These are phyloP conservation scores for Apteryx mantelli DNA, from an alignment of 2,113 vertebrate genomes.

Conservation along the genomic window DNA sequence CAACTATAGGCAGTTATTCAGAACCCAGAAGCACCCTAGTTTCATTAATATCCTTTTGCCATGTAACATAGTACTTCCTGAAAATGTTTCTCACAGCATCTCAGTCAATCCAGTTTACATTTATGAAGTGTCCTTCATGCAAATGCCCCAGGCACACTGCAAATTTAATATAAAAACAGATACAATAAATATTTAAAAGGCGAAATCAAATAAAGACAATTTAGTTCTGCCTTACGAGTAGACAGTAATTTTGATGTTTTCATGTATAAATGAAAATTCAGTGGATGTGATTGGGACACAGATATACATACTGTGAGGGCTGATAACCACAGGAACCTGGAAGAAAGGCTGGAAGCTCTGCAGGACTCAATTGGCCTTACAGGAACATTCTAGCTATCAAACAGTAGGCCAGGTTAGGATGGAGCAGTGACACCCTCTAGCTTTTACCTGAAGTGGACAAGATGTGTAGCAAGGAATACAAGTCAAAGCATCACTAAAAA, in stretches of 20 bases:
- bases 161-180: conserved; percentile 32
- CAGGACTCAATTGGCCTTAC: background rate
- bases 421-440: background rate
- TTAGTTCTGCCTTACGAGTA: conserved; percentile 8
- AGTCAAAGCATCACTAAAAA: background rate
- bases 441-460: background rate
- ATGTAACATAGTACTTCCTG: conserved; percentile 10
- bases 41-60: conserved; percentile 21
- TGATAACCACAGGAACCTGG: background rate
- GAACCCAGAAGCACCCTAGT: background rate
- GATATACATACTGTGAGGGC: background rate
- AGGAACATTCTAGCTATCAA: background rate
- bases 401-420: background rate
- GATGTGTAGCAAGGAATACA: background rate
- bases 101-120: conserved; percentile 39
- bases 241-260: conserved; percentile 21
- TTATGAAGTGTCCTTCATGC: conserved; percentile 34
- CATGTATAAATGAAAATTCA: conserved; percentile 26
- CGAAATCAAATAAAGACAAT: conserved; percentile 28
- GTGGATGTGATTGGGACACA: background rate
- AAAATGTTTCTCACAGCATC: conserved; percentile 23
- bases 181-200: conserved; percentile 52
- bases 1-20: conserved; percentile 15
- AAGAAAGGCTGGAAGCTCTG: background rate
- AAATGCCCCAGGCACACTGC: background rate